A percentile compares a stretch with the other conserved stretches of the same genome.
phyloP scores from a whole-genome alignment of 2,888 invertebrate species.

The Sthenelais limicola region DNA sequence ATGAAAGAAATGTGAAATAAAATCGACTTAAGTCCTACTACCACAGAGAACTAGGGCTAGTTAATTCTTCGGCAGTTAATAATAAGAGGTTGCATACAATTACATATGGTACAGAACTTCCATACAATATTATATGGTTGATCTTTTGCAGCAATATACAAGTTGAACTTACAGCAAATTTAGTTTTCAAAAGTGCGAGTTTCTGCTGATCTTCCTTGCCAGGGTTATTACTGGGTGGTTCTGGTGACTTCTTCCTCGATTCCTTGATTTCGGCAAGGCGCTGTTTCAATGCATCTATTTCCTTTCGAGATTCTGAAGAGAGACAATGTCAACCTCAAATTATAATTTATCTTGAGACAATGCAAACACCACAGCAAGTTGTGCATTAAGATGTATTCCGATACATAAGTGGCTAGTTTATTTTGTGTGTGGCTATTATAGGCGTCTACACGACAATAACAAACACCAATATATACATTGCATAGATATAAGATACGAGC shows the following conservation, averaged over 20 bases:
- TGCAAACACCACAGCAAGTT: background rate
- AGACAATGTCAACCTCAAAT: background rate
- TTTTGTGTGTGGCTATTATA: too few species aligned
- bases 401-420: too few species aligned
- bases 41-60: too few species aligned
- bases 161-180: conserved; percentile 44
- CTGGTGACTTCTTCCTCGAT: background rate
- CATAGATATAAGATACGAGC: too few species aligned
- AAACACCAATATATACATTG: too few species aligned
- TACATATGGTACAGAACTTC: too few species aligned
- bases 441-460: too few species aligned
- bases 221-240: background rate
- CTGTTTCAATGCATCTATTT: conserved; percentile 49
- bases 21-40: too few species aligned
- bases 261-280: conserved; percentile 45
- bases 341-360: background rate
- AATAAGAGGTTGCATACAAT: too few species aligned
- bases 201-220: conserved; percentile 15
- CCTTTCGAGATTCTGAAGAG: conserved; percentile 48
- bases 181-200: conserved; percentile 45
- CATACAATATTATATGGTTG: background rate
- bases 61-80: too few species aligned
- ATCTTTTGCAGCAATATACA: background rate
- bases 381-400: too few species aligned
- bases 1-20: too few species aligned